Percentiles rank a stretch among this genome's conserved stretches.
phyloP scores from a whole-genome alignment of 1,140 invertebrate species.

The Chironomus tepperi region DNA sequence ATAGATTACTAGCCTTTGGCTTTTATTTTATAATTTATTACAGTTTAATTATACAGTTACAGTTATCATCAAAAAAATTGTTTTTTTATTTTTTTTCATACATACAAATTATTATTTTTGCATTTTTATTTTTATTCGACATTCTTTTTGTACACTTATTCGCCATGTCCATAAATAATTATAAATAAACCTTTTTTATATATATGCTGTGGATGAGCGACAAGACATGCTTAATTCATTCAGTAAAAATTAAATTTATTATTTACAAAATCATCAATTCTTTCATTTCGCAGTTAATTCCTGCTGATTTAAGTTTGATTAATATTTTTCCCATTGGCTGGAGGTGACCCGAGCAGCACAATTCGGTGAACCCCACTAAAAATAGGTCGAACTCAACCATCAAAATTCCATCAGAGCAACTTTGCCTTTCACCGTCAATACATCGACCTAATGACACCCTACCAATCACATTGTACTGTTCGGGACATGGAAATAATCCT shows the following conservation, averaged over 20 bases:
- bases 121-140: neutral
- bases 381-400: too few species aligned
- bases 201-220: neutral
- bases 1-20: neutral
- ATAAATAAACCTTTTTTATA: too few species aligned
- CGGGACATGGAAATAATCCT: too few species aligned
- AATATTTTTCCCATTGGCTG: neutral
- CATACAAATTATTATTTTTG: neutral
- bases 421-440: too few species aligned
- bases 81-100: neutral
- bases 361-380: too few species aligned
- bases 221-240: neutral
- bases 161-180: neutral
- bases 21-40: conserved; percentile 1
- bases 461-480: too few species aligned
- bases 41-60: too few species aligned
- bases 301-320: conserved; percentile 7
- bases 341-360: too few species aligned
- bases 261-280: conserved; percentile 2
- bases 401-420: too few species aligned
- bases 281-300: neutral
- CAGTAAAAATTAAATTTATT: neutral
- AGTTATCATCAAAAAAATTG: neutral
- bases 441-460: too few species aligned
- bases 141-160: neutral